Evolutionary conservation across 2,888 invertebrate genomes (phyloP).

Genomic region (Melanophora roralis): DNA sequence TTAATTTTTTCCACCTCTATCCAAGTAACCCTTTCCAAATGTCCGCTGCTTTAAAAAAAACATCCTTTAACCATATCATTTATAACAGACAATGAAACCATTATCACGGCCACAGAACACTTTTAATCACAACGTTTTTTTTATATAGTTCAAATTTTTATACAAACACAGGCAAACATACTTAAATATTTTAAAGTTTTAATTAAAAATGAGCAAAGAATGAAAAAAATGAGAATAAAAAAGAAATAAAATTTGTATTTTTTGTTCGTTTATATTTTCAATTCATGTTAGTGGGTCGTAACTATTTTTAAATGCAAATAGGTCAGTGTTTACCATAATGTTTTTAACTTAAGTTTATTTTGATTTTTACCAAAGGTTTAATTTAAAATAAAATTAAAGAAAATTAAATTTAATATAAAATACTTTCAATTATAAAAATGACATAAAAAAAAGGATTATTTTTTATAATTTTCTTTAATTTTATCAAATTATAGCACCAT

Average conservation of each 20-base stretch:
- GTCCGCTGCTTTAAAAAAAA: background rate
- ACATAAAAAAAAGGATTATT: no score
- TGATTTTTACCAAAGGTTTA: no score
- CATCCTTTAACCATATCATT: background rate
- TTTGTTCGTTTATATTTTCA: conserved; percentile 2
- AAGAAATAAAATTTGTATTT: background rate
- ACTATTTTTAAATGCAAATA: background rate
- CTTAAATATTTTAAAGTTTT: background rate
- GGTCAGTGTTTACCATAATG: conserved; percentile 9
- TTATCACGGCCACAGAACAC: conserved; percentile 45
- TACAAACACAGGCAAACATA: no score
- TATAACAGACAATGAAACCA: conserved; percentile 33
- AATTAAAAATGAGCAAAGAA: conserved; percentile 31
- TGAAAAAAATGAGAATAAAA: background rate
- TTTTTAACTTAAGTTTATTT: no score
- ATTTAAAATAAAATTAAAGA: no score
- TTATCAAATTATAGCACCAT: no score
- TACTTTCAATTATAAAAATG: no score
- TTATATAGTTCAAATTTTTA: background rate
- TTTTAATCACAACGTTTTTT: conserved; percentile 3
- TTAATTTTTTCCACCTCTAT: no score
- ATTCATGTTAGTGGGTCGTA: conserved; percentile 10
- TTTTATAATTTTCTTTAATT: no score
- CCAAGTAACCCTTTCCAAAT: no score
- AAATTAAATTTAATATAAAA: no score